These are phyloP conservation scores for Harmothoe impar DNA, from an alignment of 2,888 invertebrate genomes.

Conservation along the genomic window DNA sequence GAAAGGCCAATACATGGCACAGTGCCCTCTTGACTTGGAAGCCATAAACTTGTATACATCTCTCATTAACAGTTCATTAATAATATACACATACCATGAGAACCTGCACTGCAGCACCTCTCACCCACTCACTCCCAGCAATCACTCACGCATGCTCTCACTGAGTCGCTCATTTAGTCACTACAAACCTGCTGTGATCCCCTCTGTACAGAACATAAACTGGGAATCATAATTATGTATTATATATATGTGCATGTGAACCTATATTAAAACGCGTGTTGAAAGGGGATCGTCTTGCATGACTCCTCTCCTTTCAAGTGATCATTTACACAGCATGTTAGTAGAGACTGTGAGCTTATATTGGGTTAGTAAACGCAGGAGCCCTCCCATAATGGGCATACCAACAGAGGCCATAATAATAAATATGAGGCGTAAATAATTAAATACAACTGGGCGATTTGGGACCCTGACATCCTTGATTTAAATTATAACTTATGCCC, in stretches of 20 bases:
- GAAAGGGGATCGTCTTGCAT: conserved; percentile 2
- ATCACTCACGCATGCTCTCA: neutral
- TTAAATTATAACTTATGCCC: neutral
- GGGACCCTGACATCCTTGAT: conserved; percentile 5
- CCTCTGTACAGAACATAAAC: conserved; percentile 15
- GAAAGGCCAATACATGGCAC: neutral
- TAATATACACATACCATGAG: neutral
- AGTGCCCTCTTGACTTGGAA: neutral
- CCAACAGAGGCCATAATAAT: conserved; percentile 1
- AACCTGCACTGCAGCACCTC: neutral
- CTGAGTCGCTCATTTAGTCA: neutral
- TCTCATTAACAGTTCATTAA: conserved; percentile 26
- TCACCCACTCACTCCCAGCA: neutral
- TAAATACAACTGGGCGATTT: conserved; percentile 6
- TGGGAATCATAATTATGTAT: neutral
- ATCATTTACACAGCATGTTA: conserved; percentile 23
- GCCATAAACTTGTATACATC: conserved; percentile 27
- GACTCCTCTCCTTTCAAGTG: conserved; percentile 13
- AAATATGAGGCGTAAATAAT: conserved; percentile 40
- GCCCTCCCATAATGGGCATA: neutral
- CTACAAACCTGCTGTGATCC: neutral
- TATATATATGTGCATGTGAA: neutral
- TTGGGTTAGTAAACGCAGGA: neutral
- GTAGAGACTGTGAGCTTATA: neutral
- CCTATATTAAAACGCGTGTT: conserved; percentile 9